A percentile compares a stretch with the other conserved stretches of the same genome.
These are phyloP conservation scores for Salvelinus alpinus DNA, from an alignment of 2,113 vertebrate species.

Conservation along the genomic window DNA sequence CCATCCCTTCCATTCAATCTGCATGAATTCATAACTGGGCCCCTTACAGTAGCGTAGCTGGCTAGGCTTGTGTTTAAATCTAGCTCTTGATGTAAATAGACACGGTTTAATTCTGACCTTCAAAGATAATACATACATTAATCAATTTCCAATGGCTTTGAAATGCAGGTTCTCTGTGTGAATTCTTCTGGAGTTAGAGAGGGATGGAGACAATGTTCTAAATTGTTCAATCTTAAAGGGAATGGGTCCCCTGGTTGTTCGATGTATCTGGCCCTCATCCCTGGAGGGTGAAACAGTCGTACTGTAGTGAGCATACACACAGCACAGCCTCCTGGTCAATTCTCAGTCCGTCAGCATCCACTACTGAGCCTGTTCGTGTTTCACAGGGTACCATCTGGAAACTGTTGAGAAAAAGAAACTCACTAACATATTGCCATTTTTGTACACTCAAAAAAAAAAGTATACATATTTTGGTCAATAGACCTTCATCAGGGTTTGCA, in stretches of 20 bases:
- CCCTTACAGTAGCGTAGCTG: conserved; percentile 20
- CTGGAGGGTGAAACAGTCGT: conserved; percentile 9
- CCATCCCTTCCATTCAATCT: conserved; percentile 24
- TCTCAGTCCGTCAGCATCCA: neutral
- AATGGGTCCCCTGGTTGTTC: conserved; percentile 15
- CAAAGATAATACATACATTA: conserved; percentile 64
- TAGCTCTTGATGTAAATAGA: conserved; percentile 51
- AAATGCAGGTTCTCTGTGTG: conserved; percentile 54
- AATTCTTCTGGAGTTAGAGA: conserved; percentile 27
- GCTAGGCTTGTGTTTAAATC: conserved; percentile 33
- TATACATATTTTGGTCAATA: too few relatives aligned
- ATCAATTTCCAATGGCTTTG: conserved; percentile 63
- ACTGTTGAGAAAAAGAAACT: too few relatives aligned
- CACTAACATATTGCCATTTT: too few relatives aligned
- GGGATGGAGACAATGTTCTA: neutral
- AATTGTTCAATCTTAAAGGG: conserved; percentile 38
- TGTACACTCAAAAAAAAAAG: too few relatives aligned
- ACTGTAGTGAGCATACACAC: neutral
- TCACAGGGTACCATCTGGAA: neutral
- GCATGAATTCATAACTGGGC: conserved; percentile 22
- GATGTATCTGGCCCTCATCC: neutral
- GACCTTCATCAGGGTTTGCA: too few relatives aligned
- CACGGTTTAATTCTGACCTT: conserved; percentile 44
- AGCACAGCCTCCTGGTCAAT: neutral
- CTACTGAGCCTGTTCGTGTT: neutral